These are phyloP conservation scores for Ceratoteleas bidentatus DNA, from an alignment of 1,140 invertebrate species.

Conservation along the genomic window DNA sequence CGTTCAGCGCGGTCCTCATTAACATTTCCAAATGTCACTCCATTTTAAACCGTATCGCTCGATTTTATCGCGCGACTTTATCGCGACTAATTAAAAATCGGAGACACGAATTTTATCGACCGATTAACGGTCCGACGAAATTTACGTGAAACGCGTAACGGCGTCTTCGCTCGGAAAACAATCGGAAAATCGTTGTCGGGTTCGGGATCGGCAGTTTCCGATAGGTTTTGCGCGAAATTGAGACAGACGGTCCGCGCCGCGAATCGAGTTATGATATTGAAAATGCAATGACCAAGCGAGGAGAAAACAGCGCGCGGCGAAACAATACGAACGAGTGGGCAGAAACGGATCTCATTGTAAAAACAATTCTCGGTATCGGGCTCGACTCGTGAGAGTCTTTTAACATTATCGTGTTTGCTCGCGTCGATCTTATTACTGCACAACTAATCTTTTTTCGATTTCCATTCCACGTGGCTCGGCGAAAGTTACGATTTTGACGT, in stretches of 20 bases:
- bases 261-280: constrained; percentile 51
- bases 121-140: too few relatives aligned
- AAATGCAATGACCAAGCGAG: neutral
- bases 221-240: neutral
- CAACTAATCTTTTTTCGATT: constrained; percentile 25
- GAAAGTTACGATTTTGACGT: too few relatives aligned
- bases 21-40: too few relatives aligned
- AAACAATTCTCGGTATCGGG: constrained; percentile 72
- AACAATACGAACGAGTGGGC: constrained; percentile 57
- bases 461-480: neutral
- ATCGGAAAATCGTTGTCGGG: too few relatives aligned
- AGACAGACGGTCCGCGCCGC: too few relatives aligned
- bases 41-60: too few relatives aligned
- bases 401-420: constrained; percentile 64
- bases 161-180: too few relatives aligned
- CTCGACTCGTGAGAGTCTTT: constrained; percentile 60
- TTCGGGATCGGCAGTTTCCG: neutral
- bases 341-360: constrained; percentile 59
- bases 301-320: constrained; percentile 50
- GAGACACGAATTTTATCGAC: too few relatives aligned
- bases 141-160: too few relatives aligned
- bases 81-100: too few relatives aligned
- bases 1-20: too few relatives aligned
- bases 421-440: constrained; percentile 67
- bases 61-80: too few relatives aligned